A percentile compares a stretch with the other conserved stretches of the same genome.
These are phyloP conservation scores for Poeciliopsis turrubarensis DNA, from an alignment of 2,113 vertebrate genomes.

Conservation along the genomic window DNA sequence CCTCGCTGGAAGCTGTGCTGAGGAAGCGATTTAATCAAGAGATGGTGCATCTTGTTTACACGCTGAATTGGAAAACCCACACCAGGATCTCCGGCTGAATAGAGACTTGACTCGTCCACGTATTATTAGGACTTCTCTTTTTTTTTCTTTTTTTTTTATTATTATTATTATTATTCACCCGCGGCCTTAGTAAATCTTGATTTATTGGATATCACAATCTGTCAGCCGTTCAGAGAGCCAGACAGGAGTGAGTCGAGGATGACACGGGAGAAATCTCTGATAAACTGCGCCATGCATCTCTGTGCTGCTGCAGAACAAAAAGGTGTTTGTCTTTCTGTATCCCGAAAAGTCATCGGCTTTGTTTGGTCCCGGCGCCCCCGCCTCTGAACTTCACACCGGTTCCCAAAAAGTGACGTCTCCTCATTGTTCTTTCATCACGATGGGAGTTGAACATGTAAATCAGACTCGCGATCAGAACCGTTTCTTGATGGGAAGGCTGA, in stretches of 20 bases:
- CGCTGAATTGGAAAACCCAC: neutral
- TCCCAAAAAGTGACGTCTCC: conserved; percentile 26
- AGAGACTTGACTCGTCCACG: neutral
- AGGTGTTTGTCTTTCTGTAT: conserved; percentile 46
- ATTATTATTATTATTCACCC: neutral
- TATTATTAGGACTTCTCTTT: neutral
- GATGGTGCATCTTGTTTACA: neutral
- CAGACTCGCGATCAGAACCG: neutral
- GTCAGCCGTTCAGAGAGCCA: conserved; percentile 1
- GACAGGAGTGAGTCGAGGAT: conserved; percentile 11
- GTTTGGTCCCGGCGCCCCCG: conserved; percentile 35
- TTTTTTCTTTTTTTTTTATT: no score
- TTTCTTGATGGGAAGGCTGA: conserved; percentile 21
- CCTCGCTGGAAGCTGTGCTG: neutral
- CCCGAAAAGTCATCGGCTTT: conserved; percentile 40
- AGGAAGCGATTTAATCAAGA: neutral
- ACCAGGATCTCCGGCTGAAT: neutral
- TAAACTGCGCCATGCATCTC: conserved; percentile 15
- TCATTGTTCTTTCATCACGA: conserved; percentile 50
- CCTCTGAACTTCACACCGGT: conserved; percentile 38
- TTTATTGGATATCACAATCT: neutral
- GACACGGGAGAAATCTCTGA: conserved; percentile 30
- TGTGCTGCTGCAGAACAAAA: conserved; percentile 41
- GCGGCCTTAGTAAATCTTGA: neutral
- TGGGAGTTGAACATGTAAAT: conserved; percentile 44